These are phyloP conservation scores for Okamejei kenojei DNA, from an alignment of 2,797 vertebrate genomes.

Conservation along the genomic window DNA sequence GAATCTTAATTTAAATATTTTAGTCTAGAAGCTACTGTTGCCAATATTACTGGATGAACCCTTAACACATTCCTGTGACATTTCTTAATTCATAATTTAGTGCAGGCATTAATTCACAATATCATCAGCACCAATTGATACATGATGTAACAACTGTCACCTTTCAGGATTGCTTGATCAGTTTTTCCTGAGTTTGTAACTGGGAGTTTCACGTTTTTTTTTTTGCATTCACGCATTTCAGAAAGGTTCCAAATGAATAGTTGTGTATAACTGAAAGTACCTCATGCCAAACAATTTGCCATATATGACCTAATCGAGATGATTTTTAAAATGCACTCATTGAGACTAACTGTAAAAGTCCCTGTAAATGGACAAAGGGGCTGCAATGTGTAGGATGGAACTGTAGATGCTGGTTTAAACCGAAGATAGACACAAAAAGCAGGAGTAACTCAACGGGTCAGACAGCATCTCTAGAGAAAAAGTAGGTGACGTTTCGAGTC, in stretches of 20 bases:
- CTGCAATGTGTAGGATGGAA: no score
- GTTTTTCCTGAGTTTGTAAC: background rate
- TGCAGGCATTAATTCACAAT: background rate
- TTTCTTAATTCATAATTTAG: background rate
- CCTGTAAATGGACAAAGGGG: no score
- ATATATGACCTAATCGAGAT: background rate
- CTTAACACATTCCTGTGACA: background rate
- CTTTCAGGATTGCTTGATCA: background rate
- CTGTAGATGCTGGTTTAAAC: no score
- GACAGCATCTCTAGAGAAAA: no score
- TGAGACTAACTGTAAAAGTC: no score
- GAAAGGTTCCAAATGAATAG: background rate
- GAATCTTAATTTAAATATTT: slow-evolving; percentile 20
- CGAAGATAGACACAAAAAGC: no score
- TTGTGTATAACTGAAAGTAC: background rate
- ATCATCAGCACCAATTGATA: background rate
- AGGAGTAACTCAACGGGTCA: no score
- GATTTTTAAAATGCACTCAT: background rate
- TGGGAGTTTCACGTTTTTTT: background rate
- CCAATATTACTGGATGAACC: background rate
- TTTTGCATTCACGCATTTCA: background rate
- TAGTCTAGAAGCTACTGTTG: background rate
- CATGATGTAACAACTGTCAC: background rate
- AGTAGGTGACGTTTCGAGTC: no score
- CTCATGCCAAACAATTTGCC: background rate